Base-by-base conservation (phyloP, 2,113 vertebrate genomes). In the Rallus limicola region DNA sequence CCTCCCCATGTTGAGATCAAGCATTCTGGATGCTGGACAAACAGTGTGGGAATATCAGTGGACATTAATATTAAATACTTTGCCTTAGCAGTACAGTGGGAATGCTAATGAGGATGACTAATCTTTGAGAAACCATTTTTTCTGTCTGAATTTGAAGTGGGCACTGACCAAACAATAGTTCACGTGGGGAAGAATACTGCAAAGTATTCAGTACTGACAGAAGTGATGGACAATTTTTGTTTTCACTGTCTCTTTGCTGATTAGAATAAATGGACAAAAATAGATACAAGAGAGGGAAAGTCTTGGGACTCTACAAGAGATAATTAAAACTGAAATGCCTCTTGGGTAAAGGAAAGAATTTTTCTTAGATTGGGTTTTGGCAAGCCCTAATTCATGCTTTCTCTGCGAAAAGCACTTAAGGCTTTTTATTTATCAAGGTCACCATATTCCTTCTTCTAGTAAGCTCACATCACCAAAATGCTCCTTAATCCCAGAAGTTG, bases 11-110 rank as follows among this genome's bases (percentile, higher is more conserved):
- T 60, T 68, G 34, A 91, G 58, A 71, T 31, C 63, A 67, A 70
- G 83, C 34, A 33, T 16, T 76, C 53, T 29, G 40, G 74, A 60
- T 65, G 68, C 83, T 84, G 69, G 79, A 77, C 74, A 84, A 84
- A 85, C 80, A 81, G 80, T 53, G 44, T 3, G 1, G 85, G 76
- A 88, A 69, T 65, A 81, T 70, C 56, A 64, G 59, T 55, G 67
- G 69, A 62, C 81, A 86, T 92, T 94, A 92, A 92, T 92, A 94
- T 89, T 76, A 89, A 94, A 77, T 89, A 67, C 75, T 81, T 82
- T 58, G 85, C 85, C 52, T 38, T 92, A 62, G 76, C 89, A 71
- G 38, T 81, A 71, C 34, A 71, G 75, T 62, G 81, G 81, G 70
- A 92, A 94, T 89, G 90, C 76, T 92, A 89, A 94, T 77, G 76